These are phyloP conservation scores for Heterotis niloticus DNA, from an alignment of 2,113 vertebrate genomes.

Conservation along the genomic window DNA sequence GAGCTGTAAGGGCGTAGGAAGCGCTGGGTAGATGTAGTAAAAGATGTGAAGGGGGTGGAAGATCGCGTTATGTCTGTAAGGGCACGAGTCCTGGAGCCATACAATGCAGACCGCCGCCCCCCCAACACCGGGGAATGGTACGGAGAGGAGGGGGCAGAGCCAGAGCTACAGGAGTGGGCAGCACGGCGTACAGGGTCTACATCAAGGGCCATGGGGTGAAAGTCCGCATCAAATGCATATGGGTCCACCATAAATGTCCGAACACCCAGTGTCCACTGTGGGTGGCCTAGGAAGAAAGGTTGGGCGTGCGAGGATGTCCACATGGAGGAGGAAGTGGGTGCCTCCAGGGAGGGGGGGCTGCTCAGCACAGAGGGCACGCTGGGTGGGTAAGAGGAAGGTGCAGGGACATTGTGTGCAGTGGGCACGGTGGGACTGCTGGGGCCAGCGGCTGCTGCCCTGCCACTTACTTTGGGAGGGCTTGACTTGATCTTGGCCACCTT, in stretches of 20 bases:
- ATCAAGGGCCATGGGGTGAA: conserved; percentile 40
- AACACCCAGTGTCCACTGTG: conserved; percentile 60
- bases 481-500: conserved; percentile 76
- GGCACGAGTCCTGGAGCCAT: conserved; percentile 53
- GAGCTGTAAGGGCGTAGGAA: conserved; percentile 59
- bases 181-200: conserved; percentile 42
- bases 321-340: conserved; percentile 36
- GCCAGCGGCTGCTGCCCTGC: conserved; percentile 57
- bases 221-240: conserved; percentile 48
- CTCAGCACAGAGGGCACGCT: conserved; percentile 35
- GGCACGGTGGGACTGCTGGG: conserved; percentile 34
- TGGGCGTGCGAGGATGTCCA: conserved; percentile 40
- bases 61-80: conserved; percentile 45
- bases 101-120: conserved; percentile 55
- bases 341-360: conserved; percentile 55
- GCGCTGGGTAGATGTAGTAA: conserved; percentile 52
- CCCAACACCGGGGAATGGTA: conserved; percentile 52
- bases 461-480: conserved; percentile 93
- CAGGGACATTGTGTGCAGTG: conserved; percentile 27
- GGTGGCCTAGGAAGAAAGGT: conserved; percentile 43
- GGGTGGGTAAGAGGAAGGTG: conserved; percentile 35
- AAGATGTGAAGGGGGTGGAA: conserved; percentile 42
- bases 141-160: conserved; percentile 53
- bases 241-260: conserved; percentile 59
- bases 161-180: conserved; percentile 33